phyloP scores from a whole-genome alignment of 1,140 invertebrate genomes.

The Zaprionus ghesquierei region DNA sequence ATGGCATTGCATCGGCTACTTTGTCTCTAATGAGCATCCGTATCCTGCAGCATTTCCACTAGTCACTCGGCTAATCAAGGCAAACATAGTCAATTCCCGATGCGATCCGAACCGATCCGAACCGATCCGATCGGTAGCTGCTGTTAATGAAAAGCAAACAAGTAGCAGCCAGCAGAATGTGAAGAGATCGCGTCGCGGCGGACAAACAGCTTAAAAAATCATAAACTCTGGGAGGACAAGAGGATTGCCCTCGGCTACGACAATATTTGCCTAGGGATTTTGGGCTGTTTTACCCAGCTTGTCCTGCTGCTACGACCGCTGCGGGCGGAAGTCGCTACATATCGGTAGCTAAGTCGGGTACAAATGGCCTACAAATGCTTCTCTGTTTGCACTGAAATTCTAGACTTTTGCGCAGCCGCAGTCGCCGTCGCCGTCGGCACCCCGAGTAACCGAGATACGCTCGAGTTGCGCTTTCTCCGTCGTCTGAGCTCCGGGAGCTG shows the following conservation, averaged over 20 bases:
- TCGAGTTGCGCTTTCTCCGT: slow-evolving; percentile 10
- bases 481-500: neutral
- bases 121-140: slow-evolving; percentile 45
- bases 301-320: neutral
- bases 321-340: slow-evolving; percentile 44
- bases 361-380: slow-evolving; percentile 76
- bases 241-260: slow-evolving; percentile 13
- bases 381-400: slow-evolving; percentile 64
- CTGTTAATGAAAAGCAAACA: slow-evolving; percentile 79
- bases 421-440: too few species aligned
- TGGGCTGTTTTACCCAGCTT: slow-evolving; percentile 19
- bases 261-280: slow-evolving; percentile 73
- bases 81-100: slow-evolving; percentile 43
- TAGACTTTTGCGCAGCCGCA: slow-evolving; percentile 33
- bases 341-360: slow-evolving; percentile 53
- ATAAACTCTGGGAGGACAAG: slow-evolving; percentile 54
- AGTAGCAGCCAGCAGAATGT: slow-evolving; percentile 63
- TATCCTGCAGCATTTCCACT: slow-evolving; percentile 56
- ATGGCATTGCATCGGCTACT: slow-evolving; percentile 2
- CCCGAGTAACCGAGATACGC: slow-evolving; percentile 12
- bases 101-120: slow-evolving; percentile 11
- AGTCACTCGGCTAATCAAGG: slow-evolving; percentile 68
- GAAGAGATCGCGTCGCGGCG: slow-evolving; percentile 48
- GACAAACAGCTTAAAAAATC: slow-evolving; percentile 81
- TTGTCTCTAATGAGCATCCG: slow-evolving; percentile 53